phyloP scores from a whole-genome alignment of 2,888 invertebrate genomes.

The Drepana falcataria region DNA sequence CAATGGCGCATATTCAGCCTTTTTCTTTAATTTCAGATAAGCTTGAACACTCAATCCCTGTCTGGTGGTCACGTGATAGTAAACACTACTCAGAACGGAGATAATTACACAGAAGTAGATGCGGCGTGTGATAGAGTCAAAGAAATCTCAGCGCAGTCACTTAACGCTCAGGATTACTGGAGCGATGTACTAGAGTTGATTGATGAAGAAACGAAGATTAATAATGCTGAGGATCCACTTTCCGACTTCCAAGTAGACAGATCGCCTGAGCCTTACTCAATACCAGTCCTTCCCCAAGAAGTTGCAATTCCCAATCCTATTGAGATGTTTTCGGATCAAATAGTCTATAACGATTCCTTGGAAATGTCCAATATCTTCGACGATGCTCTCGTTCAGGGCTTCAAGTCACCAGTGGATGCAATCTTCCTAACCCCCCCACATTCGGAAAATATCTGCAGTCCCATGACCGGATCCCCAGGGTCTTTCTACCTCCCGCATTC shows the following conservation, averaged over 20 bases:
- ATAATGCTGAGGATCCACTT: conserved; percentile 12
- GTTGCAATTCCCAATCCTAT: conserved; percentile 21
- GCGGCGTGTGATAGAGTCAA: conserved; percentile 40
- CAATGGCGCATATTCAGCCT: no score
- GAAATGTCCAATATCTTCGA: conserved; percentile 19
- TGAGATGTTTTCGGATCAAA: conserved; percentile 27
- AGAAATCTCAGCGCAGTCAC: conserved; percentile 31
- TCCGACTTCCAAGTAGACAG: conserved; percentile 22
- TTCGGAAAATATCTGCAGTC: conserved; percentile 51
- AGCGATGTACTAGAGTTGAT: conserved; percentile 44
- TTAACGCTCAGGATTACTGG: conserved; percentile 37
- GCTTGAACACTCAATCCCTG: conserved; percentile 48
- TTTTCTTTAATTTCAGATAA: conserved; percentile 38
- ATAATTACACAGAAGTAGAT: conserved; percentile 37
- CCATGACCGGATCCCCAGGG: conserved; percentile 40
- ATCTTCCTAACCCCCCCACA: conserved; percentile 54
- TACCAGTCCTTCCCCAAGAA: conserved; percentile 5
- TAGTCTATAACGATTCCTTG: conserved; percentile 22
- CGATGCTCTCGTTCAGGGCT: conserved; percentile 7
- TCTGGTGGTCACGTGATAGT: conserved; percentile 58
- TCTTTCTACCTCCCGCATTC: conserved; percentile 40
- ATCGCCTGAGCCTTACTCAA: conserved; percentile 9
- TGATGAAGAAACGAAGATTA: conserved; percentile 22
- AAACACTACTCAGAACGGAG: conserved; percentile 26
- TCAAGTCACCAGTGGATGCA: conserved; percentile 4